Percentiles rank a stretch among this genome's conserved stretches.
phyloP scores from a whole-genome alignment of 2,888 invertebrate species.

The Pseudoips prasinana region DNA sequence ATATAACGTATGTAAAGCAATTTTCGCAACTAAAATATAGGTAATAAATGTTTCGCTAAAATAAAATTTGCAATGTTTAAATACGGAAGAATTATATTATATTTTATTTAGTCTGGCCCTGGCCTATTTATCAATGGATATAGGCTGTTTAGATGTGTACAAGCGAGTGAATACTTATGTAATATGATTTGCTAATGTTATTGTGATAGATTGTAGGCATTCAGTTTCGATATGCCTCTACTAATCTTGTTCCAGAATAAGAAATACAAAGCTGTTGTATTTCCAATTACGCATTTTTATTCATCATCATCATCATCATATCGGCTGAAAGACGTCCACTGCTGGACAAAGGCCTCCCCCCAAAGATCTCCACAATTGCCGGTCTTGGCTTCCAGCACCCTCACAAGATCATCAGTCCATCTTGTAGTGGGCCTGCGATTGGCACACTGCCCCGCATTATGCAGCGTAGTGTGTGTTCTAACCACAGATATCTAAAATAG shows the following conservation, averaged over 20 bases:
- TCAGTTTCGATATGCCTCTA: slow-evolving; percentile 7
- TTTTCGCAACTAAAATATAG: slow-evolving; percentile 10
- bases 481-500: too few species aligned
- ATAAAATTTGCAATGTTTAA: slow-evolving; percentile 7
- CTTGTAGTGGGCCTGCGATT: too few species aligned
- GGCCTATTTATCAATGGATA: slow-evolving; percentile 9
- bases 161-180: slow-evolving; percentile 2
- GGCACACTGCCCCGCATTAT: too few species aligned
- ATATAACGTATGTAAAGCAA: slow-evolving; percentile 7
- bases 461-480: too few species aligned
- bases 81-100: slow-evolving; percentile 7
- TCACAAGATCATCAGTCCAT: too few species aligned
- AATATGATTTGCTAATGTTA: slow-evolving; percentile 14
- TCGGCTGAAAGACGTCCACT: too few species aligned
- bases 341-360: too few species aligned
- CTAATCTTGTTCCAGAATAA: slow-evolving; percentile 13
- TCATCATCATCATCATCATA: too few species aligned
- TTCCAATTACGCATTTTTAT: slow-evolving; percentile 21
- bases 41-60: slow-evolving; percentile 12
- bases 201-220: slow-evolving; percentile 15
- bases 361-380: too few species aligned
- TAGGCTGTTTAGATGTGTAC: slow-evolving; percentile 5
- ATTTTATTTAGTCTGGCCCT: slow-evolving; percentile 8
- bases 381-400: too few species aligned
- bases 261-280: slow-evolving; percentile 24